Evolutionary conservation across 2,888 invertebrate genomes (phyloP).

Genomic region (Augochlorella aurata): DNA sequence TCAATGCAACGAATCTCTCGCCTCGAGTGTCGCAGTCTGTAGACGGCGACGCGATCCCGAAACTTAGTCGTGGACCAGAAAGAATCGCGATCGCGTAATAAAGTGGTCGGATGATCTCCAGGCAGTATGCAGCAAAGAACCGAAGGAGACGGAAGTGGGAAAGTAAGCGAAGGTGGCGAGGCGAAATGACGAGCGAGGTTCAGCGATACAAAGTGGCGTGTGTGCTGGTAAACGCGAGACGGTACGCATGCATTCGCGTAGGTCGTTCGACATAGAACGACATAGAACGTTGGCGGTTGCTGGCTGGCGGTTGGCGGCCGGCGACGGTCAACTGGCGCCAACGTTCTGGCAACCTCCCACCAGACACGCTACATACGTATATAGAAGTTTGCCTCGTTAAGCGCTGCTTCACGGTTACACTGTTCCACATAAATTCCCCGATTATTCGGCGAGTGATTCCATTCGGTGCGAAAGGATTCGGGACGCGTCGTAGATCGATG

Average conservation of each 20-base stretch:
- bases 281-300: slow-evolving; percentile 8
- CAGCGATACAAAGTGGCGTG: background rate
- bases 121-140: background rate
- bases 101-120: no score
- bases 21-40: no score
- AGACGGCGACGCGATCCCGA: no score
- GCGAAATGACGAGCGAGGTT: background rate
- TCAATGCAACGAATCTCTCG: no score
- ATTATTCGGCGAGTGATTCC: slow-evolving; percentile 43
- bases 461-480: background rate
- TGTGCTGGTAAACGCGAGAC: background rate
- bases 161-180: background rate
- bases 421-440: slow-evolving; percentile 69
- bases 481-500: no score
- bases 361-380: slow-evolving; percentile 60
- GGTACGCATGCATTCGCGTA: slow-evolving; percentile 23
- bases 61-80: no score
- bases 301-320: slow-evolving; percentile 34
- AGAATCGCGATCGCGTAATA: no score
- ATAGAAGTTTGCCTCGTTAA: slow-evolving; percentile 73
- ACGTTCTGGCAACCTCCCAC: slow-evolving; percentile 68
- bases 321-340: slow-evolving; percentile 77
- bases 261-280: slow-evolving; percentile 47
- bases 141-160: background rate
- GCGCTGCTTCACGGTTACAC: slow-evolving; percentile 71